These are phyloP conservation scores for Stomatorhinus walkeri DNA, from an alignment of 2,797 vertebrate species.

Conservation along the genomic window DNA sequence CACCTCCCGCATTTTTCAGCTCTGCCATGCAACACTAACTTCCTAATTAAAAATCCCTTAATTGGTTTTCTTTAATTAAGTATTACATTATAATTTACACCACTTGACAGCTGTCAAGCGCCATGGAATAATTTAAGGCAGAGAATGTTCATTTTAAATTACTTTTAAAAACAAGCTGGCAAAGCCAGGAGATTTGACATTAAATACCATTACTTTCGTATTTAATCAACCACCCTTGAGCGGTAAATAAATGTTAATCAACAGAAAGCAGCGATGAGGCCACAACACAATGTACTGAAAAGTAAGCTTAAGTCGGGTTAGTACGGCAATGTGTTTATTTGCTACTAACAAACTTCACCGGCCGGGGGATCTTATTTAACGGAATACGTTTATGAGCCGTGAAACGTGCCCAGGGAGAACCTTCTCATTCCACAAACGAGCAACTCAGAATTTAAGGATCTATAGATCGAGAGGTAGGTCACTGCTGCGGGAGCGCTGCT, in stretches of 20 bases:
- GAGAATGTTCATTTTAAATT: conserved; percentile 21
- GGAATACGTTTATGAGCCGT: background rate
- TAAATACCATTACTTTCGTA: conserved; percentile 30
- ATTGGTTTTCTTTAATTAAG: conserved; percentile 60
- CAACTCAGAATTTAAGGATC: background rate
- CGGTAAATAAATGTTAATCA: conserved; percentile 17
- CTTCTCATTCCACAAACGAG: background rate
- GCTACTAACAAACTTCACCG: background rate
- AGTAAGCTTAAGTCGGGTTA: background rate
- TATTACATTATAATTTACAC: conserved; percentile 41
- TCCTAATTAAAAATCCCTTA: conserved; percentile 38
- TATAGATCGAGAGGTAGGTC: background rate
- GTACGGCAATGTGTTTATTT: background rate
- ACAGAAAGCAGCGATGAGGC: background rate
- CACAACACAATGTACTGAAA: background rate
- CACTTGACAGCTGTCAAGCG: conserved; percentile 35
- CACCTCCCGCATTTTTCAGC: background rate
- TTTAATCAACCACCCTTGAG: conserved; percentile 27
- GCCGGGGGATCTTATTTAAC: background rate
- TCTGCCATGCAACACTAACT: conserved; percentile 23
- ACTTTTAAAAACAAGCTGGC: conserved; percentile 19
- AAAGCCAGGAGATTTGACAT: conserved; percentile 18
- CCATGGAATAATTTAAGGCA: conserved; percentile 24
- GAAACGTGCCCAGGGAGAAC: background rate
- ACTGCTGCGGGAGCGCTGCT: background rate